Evolutionary conservation across 37 sponge, comb jelly and placozoan genomes (phyloP).

Genomic region (Dysidea cf. avara): DNA sequence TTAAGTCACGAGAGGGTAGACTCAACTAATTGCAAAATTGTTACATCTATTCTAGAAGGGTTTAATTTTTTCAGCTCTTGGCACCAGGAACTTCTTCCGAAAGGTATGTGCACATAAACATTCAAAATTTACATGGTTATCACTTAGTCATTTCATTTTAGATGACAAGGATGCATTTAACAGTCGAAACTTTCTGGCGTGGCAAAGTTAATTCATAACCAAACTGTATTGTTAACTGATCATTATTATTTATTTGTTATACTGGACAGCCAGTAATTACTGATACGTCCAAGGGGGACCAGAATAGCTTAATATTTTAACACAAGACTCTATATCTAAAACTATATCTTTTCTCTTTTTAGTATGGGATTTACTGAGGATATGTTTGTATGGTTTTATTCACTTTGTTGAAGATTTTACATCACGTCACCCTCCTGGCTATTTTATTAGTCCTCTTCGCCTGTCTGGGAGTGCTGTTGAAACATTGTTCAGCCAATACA

Average conservation of each 20-base stretch:
- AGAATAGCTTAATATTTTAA: too few relatives aligned
- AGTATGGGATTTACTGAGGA: slow-evolving; percentile 16
- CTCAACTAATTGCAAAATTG: background rate
- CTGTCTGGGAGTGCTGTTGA: slow-evolving; percentile 22
- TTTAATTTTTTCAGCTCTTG: slow-evolving; percentile 14
- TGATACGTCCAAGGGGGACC: too few relatives aligned
- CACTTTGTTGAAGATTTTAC: slow-evolving; percentile 4
- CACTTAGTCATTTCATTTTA: too few relatives aligned
- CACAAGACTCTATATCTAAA: too few relatives aligned
- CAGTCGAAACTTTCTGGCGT: slow-evolving; percentile 1
- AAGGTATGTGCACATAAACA: slow-evolving; percentile 17
- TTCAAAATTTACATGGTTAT: background rate
- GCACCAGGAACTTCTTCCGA: background rate
- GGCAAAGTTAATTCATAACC: slow-evolving; percentile 37
- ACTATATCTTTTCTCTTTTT: too few relatives aligned
- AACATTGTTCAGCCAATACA: slow-evolving; percentile 1
- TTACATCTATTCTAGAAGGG: slow-evolving; percentile 21
- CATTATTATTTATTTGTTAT: too few relatives aligned
- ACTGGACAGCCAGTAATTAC: too few relatives aligned
- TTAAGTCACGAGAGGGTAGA: slow-evolving; percentile 7
- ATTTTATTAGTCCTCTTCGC: slow-evolving; percentile 10
- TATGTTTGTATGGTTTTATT: slow-evolving; percentile 2
- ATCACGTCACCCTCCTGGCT: slow-evolving; percentile 8
- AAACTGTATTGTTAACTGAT: too few relatives aligned
- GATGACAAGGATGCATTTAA: background rate